These are phyloP conservation scores for Dryas iulia DNA, from an alignment of 1,140 invertebrate genomes.

Conservation along the genomic window DNA sequence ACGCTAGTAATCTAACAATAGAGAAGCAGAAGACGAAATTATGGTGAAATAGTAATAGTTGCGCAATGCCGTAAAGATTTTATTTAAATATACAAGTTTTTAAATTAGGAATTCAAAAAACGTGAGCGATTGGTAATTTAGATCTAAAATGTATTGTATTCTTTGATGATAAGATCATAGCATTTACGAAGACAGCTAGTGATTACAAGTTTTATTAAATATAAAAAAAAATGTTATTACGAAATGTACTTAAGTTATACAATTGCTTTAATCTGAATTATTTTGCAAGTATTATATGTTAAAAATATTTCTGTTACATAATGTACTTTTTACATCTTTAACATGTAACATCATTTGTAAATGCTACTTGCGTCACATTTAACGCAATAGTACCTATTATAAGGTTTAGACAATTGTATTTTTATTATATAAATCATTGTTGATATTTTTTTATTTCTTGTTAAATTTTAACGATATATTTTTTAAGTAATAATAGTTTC, in stretches of 20 bases:
- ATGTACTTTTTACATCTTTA: background rate
- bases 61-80: slow-evolving; percentile 10
- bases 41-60: slow-evolving; percentile 35
- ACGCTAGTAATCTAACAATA: slow-evolving; percentile 48
- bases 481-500: too few relatives aligned
- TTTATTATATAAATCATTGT: background rate
- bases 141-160: background rate
- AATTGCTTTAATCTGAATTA: background rate
- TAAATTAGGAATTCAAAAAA: background rate
- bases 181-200: slow-evolving; percentile 20
- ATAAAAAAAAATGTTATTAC: background rate
- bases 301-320: background rate
- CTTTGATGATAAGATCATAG: background rate
- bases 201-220: background rate
- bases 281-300: background rate
- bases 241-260: background rate
- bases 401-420: background rate
- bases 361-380: slow-evolving; percentile 11
- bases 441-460: too few relatives aligned
- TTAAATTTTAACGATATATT: too few relatives aligned
- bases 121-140: background rate
- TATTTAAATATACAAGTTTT: background rate
- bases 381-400: background rate
- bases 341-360: background rate
- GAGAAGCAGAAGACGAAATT: slow-evolving; percentile 34